A percentile compares a stretch with the other conserved stretches of the same genome.
These are phyloP conservation scores for Littorina saxatilis DNA, from an alignment of 1,140 invertebrate species.

Conservation along the genomic window DNA sequence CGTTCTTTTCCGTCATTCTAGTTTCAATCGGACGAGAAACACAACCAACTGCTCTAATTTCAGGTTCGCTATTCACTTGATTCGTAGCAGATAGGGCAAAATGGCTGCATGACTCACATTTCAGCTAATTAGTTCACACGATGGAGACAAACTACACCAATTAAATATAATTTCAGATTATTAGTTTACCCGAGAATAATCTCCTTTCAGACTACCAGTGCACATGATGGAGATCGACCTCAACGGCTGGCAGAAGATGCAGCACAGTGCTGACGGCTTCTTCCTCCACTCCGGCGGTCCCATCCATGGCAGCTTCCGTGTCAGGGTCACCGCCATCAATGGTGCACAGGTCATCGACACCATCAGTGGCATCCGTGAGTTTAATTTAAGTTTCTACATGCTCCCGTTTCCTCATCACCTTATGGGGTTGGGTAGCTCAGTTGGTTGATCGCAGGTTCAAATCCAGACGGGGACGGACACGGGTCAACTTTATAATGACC, in stretches of 20 bases:
- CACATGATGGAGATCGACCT: slow-evolving; percentile 56
- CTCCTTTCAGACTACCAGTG: slow-evolving; percentile 54
- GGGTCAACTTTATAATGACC: background rate
- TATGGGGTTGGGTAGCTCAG: background rate
- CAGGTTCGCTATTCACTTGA: no score
- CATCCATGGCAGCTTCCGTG: slow-evolving; percentile 40
- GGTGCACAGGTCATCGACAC: slow-evolving; percentile 54
- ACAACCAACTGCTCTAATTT: background rate
- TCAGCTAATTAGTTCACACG: no score
- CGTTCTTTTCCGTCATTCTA: background rate
- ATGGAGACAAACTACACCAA: background rate
- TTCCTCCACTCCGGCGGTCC: slow-evolving; percentile 41
- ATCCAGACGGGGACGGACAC: no score
- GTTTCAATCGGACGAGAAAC: background rate
- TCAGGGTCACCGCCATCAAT: slow-evolving; percentile 59
- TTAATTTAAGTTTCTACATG: background rate
- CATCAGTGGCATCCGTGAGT: slow-evolving; percentile 38
- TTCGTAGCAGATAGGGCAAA: no score
- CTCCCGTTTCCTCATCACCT: background rate
- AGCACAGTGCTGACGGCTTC: slow-evolving; percentile 58
- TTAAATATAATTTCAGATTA: background rate
- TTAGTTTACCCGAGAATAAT: no score
- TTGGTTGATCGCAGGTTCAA: background rate
- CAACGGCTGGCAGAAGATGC: slow-evolving; percentile 47
- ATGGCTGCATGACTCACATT: no score